Evolutionary conservation across 2,113 vertebrate genomes (phyloP).

Genomic region (Arvicanthis niloticus): DNA sequence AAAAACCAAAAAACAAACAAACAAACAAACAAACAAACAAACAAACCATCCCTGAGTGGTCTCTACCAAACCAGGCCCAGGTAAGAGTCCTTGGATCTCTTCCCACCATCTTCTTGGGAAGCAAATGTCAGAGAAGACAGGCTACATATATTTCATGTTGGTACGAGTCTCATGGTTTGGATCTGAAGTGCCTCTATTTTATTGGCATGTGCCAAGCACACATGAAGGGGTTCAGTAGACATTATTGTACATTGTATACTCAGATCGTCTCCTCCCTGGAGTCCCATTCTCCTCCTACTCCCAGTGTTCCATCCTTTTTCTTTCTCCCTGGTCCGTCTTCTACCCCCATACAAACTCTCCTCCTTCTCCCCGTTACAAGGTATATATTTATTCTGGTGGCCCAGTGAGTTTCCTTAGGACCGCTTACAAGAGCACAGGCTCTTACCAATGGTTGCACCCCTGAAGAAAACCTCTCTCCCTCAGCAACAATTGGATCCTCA

Average conservation of each 20-base stretch:
- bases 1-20: no score
- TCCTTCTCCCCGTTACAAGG: no score
- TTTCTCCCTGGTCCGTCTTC: neutral
- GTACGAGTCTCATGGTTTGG: neutral
- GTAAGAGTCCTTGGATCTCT: neutral
- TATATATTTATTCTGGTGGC: neutral
- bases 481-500: neutral
- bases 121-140: neutral
- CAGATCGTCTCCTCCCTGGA: neutral
- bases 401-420: neutral
- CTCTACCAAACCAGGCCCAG: neutral
- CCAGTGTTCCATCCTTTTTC: no score
- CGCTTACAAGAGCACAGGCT: no score
- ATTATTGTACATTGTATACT: neutral
- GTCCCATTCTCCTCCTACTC: neutral
- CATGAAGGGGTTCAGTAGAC: no score
- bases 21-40: no score
- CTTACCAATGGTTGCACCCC: neutral
- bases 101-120: neutral
- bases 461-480: neutral
- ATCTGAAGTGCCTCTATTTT: neutral
- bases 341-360: no score
- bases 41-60: neutral
- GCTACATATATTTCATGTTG: neutral
- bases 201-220: neutral